phyloP scores from a whole-genome alignment of 2,797 vertebrate species.

The Anolis apletophallus region DNA sequence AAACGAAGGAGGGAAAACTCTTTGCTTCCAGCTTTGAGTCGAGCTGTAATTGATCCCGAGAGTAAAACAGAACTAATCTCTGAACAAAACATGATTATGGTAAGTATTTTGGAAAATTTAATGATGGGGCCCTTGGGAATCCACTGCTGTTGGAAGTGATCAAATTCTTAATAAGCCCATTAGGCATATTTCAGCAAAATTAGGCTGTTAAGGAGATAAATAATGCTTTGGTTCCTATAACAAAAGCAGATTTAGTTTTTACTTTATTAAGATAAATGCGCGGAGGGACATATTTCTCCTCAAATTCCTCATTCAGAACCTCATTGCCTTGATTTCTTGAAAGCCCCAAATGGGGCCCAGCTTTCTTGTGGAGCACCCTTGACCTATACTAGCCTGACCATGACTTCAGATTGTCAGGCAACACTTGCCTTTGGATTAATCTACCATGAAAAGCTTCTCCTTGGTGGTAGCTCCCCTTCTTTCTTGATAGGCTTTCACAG shows the following conservation, averaged over 20 bases:
- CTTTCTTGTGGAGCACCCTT: too few species aligned
- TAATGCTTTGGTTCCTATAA: conserved; percentile 46
- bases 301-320: conserved; percentile 10
- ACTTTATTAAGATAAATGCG: conserved; percentile 43
- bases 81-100: conserved; percentile 66
- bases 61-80: conserved; percentile 57
- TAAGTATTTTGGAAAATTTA: conserved; percentile 74
- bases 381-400: too few species aligned
- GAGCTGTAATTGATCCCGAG: conserved; percentile 66
- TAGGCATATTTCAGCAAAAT: conserved; percentile 56
- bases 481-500: not conserved
- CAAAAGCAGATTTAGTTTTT: conserved; percentile 33
- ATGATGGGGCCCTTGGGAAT: conserved; percentile 63
- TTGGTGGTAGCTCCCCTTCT: not conserved
- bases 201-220: conserved; percentile 52
- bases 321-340: not conserved
- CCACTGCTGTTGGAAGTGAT: conserved; percentile 47
- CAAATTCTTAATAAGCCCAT: conserved; percentile 50
- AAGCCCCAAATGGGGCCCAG: too few species aligned
- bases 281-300: conserved; percentile 23
- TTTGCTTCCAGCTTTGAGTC: conserved; percentile 55
- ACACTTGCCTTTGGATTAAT: too few species aligned
- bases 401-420: too few species aligned
- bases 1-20: not conserved
- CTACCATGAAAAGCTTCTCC: too few species aligned